These are phyloP conservation scores for Gopherus flavomarginatus DNA, from an alignment of 2,113 vertebrate genomes.

Conservation along the genomic window DNA sequence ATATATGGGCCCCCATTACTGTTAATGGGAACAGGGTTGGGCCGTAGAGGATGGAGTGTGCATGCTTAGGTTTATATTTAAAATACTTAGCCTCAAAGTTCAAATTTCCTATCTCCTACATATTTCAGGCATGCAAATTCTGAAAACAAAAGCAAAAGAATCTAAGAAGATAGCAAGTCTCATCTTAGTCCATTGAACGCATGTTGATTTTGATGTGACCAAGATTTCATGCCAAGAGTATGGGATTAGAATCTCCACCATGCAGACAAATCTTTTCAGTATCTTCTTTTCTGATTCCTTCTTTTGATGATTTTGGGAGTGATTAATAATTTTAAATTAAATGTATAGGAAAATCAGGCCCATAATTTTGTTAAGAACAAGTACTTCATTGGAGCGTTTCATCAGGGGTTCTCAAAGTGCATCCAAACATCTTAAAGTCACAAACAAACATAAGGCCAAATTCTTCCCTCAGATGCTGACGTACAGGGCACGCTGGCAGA, in stretches of 20 bases:
- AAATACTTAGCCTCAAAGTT: constrained; percentile 18
- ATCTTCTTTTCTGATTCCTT: constrained; percentile 24
- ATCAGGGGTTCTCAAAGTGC: not conserved
- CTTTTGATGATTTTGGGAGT: constrained; percentile 12
- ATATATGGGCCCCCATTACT: constrained; percentile 41
- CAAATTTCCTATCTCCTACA: not conserved
- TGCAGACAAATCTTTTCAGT: not conserved
- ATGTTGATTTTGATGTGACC: not conserved
- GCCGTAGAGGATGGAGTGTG: constrained; percentile 31
- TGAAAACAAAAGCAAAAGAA: not conserved
- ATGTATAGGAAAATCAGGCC: not conserved
- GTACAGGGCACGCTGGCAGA: not conserved
- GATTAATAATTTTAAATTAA: not conserved
- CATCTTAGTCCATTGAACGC: not conserved
- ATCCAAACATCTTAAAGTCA: not conserved
- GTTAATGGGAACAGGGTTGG: constrained; percentile 47
- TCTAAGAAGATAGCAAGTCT: not conserved
- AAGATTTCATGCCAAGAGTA: not conserved
- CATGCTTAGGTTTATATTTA: constrained; percentile 25
- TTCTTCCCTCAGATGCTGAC: not conserved
- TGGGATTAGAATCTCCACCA: not conserved
- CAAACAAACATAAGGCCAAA: not conserved
- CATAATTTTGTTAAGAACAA: constrained; percentile 15
- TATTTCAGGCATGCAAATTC: not conserved
- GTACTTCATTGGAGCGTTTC: not conserved